Evolutionary conservation across 2,888 invertebrate genomes (phyloP).

Genomic region (Calameuta pallipes): DNA sequence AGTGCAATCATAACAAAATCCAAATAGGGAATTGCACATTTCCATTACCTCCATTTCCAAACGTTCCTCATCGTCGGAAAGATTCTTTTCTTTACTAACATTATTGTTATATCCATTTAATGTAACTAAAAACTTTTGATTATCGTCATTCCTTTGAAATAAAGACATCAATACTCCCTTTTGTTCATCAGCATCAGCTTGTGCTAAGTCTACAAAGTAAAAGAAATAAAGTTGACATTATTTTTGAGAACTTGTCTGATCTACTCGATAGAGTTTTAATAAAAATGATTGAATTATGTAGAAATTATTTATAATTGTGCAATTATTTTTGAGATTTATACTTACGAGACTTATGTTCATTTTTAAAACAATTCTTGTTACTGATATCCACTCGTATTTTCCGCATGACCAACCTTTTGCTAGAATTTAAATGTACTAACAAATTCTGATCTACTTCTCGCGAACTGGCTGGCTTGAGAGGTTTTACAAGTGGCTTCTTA

Average conservation of each 20-base stretch:
- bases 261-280: not conserved
- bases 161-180: constrained; percentile 61
- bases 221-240: constrained; percentile 10
- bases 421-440: constrained; percentile 58
- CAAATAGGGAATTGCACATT: not conserved
- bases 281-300: not conserved
- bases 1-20: not conserved
- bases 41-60: constrained; percentile 56
- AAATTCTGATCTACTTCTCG: constrained; percentile 57
- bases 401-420: constrained; percentile 59
- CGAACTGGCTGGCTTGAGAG: constrained; percentile 39
- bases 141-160: constrained; percentile 60
- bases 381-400: constrained; percentile 57
- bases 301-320: not conserved
- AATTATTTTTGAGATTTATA: constrained; percentile 1
- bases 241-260: not conserved
- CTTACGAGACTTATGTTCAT: not conserved
- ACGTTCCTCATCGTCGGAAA: constrained; percentile 53
- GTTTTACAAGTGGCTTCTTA: constrained; percentile 47
- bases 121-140: constrained; percentile 62
- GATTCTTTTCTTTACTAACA: constrained; percentile 46
- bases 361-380: not conserved
- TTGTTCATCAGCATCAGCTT: constrained; percentile 55
- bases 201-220: constrained; percentile 43
- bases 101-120: constrained; percentile 62